Conservation (phyloP, 2,888 invertebrate genomes). For the Neoascia interrupta region DNA sequence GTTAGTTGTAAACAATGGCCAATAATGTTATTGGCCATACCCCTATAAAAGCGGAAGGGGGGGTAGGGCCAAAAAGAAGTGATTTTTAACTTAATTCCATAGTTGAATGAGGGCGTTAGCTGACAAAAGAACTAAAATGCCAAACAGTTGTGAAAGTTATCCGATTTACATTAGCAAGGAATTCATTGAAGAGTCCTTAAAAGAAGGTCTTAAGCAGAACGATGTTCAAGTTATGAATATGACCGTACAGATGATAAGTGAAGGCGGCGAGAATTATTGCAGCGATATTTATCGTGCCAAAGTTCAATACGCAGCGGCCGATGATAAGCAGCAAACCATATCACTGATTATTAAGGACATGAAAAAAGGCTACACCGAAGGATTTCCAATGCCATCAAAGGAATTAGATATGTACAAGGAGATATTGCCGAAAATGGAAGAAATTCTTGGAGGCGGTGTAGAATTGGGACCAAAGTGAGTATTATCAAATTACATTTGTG, state of each 20-base stretch:
- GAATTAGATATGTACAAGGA: constrained; percentile 1
- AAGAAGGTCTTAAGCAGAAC: background rate
- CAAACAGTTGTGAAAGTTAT: background rate
- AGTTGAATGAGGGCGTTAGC: too few species aligned
- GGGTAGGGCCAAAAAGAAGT: too few species aligned
- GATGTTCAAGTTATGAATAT: constrained; percentile 3
- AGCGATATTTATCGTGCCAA: constrained; percentile 21
- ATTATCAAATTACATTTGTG: background rate
- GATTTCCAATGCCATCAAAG: background rate
- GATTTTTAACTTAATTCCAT: too few species aligned
- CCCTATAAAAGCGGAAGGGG: too few species aligned
- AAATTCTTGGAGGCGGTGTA: constrained; percentile 2
- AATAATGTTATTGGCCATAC: too few species aligned
- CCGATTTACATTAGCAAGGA: background rate
- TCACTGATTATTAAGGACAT: constrained; percentile 26
- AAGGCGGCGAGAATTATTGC: constrained; percentile 30
- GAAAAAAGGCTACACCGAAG: background rate
- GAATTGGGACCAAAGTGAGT: constrained; percentile 16
- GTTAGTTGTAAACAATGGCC: too few species aligned
- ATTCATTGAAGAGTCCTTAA: constrained; percentile 1
- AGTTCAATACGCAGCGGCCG: background rate
- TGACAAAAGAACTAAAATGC: background rate
- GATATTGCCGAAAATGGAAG: constrained; percentile 8
- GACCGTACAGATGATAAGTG: background rate
- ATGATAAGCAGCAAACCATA: background rate